phyloP scores from a whole-genome alignment of 2,113 vertebrate species.

The Stictonetta naevosa region DNA sequence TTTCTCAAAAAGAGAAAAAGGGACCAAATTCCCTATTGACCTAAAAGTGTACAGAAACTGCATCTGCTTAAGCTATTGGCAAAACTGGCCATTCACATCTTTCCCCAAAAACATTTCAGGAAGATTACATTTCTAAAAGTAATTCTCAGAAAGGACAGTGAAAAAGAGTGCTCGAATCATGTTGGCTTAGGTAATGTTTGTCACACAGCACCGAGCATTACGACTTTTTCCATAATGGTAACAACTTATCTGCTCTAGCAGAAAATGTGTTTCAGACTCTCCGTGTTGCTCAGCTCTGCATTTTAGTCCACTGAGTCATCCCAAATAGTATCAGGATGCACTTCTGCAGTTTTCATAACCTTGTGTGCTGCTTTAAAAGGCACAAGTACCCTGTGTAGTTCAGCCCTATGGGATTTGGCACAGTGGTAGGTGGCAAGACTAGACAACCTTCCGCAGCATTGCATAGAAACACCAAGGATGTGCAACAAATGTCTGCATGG shows the following conservation, averaged over 20 bases:
- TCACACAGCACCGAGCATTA: neutral
- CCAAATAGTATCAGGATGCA: neutral
- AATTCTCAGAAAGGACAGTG: neutral
- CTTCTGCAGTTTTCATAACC: neutral
- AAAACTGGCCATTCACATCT: neutral
- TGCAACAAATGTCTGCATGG: neutral
- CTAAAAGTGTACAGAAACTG: neutral
- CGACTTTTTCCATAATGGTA: neutral
- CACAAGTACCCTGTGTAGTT: neutral
- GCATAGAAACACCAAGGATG: neutral
- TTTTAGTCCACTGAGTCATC: neutral
- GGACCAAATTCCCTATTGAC: neutral
- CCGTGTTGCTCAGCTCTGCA: neutral
- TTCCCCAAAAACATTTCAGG: neutral
- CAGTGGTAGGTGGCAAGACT: neutral
- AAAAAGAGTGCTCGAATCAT: neutral
- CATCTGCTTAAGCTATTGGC: slow-evolving; percentile 8
- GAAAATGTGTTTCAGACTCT: neutral
- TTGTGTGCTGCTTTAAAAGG: neutral
- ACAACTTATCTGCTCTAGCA: neutral
- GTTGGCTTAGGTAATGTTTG: neutral
- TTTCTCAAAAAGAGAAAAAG: neutral
- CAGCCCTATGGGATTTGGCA: neutral
- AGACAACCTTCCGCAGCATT: neutral
- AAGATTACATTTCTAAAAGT: neutral